Base-by-base conservation (phyloP, 2,797 vertebrate species). In the Stomatorhinus walkeri region DNA sequence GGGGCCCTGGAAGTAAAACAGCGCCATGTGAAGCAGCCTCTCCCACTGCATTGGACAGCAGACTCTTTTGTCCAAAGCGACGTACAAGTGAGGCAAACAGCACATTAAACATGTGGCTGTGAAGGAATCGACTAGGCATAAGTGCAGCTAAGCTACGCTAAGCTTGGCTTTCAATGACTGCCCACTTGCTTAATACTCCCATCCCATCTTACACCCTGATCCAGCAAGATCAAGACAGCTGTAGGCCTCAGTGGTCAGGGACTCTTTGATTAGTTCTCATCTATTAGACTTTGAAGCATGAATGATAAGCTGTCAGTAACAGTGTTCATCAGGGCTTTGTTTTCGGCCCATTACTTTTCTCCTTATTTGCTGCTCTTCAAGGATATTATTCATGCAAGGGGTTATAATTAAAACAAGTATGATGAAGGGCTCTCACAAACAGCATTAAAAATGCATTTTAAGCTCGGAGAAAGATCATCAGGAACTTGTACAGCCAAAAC, bases 1-100 rank as follows among this genome's bases (percentile, higher is more conserved):
- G 98, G 97, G 89, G 98, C 98, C 95, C 98, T 99, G 94, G 90
- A 32, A n/a, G 10, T 94, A 90, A 90, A 86, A n/a, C 14, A 32
- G 64, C 14, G 0, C 28, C 12, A 1, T 36, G 10, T 72, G 28
- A 43, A 90, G 89, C 85, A 56, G 1, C 0, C 28, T 5, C 4
- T 32, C 8, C 64, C 22, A 68, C 22, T 28, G 61, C 10, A 68
- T 32, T 68, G 24, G 10, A 68, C 61, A 32, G 10, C 10, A 68
- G 61, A 68, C 10, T 4, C 64, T 32, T 72, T 72, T 72, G 28
- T 16, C 64, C 64, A 72, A 36, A 36, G 28, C 4, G 64, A 36
- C 0, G 24, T 5, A 72, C 64, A 6, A 36, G 28, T 36, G 64
- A 16, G 64, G 64, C 64, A 72, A 72, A 72, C 28, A 5, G 64